Percentiles rank a stretch among this genome's conserved stretches.
These are phyloP conservation scores for Drosophila kuntzei DNA, from an alignment of 2,888 invertebrate species.

Conservation along the genomic window DNA sequence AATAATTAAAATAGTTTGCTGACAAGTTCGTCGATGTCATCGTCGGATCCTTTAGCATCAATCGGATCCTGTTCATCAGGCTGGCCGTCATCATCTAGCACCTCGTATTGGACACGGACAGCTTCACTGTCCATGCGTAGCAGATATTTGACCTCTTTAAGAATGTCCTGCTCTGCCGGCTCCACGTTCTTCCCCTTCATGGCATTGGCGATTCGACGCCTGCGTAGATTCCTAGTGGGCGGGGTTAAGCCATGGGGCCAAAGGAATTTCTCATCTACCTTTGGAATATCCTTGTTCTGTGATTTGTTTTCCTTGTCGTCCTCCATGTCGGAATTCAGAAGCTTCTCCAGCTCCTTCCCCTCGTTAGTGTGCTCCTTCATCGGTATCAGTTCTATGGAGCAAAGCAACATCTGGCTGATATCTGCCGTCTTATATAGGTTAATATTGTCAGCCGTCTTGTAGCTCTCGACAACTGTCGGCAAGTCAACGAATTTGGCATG, in stretches of 20 bases:
- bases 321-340: neutral
- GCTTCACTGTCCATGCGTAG: constrained; percentile 7
- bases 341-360: neutral
- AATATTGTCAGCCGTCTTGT: neutral
- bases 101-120: neutral
- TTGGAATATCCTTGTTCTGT: neutral
- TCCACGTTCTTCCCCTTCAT: neutral
- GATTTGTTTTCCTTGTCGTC: neutral
- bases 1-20: neutral
- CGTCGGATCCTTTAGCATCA: neutral
- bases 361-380: neutral
- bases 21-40: neutral
- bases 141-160: constrained; percentile 4
- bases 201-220: neutral
- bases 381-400: neutral
- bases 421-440: neutral
- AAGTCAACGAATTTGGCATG: neutral
- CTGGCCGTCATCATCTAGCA: neutral
- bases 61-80: neutral
- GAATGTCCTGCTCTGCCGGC: neutral
- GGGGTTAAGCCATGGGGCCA: constrained; percentile 3
- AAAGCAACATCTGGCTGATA: neutral
- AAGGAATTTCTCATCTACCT: neutral
- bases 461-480: constrained; percentile 6
- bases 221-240: neutral